Percentiles rank a stretch among this genome's conserved stretches.
Evolutionary conservation across 2,888 invertebrate species (phyloP).

Genomic region (Volucella inflata): DNA sequence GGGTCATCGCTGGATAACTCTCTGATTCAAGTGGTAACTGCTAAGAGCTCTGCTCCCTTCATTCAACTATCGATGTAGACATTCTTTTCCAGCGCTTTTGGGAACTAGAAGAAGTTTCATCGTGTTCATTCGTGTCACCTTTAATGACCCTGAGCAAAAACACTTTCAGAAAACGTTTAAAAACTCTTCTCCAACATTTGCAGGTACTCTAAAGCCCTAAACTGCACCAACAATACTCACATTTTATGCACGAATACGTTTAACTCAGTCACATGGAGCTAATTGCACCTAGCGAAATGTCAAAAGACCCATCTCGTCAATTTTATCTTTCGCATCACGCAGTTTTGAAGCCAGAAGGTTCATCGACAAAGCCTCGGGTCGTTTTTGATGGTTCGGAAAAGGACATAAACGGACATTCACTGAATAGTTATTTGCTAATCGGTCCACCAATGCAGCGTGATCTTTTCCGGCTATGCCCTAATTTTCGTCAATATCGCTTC

Average conservation of each 20-base stretch:
- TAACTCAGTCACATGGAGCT: too few relatives aligned
- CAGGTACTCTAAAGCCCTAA: too few relatives aligned
- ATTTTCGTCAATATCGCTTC: too few relatives aligned
- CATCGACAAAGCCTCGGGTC: constrained; percentile 48
- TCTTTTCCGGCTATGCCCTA: constrained; percentile 67
- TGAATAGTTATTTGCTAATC: constrained; percentile 51
- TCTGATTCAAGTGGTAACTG: too few relatives aligned
- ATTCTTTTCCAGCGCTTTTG: too few relatives aligned
- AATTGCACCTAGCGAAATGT: too few relatives aligned
- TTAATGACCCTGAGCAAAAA: constrained; percentile 46
- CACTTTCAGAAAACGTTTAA: constrained; percentile 53
- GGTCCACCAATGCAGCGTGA: too few relatives aligned
- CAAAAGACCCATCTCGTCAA: background rate
- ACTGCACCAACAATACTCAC: too few relatives aligned
- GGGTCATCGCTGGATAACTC: constrained; percentile 51
- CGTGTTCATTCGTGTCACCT: constrained; percentile 17
- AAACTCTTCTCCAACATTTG: too few relatives aligned
- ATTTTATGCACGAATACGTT: too few relatives aligned
- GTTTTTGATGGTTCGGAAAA: constrained; percentile 64
- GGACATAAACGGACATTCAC: constrained; percentile 40
- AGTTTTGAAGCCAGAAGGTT: constrained; percentile 65
- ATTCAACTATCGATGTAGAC: background rate
- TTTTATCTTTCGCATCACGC: constrained; percentile 74
- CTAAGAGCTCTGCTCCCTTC: background rate
- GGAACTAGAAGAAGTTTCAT: constrained; percentile 20